Percentiles rank a stretch among this genome's conserved stretches.
Conservation (phyloP, 2,113 vertebrate species). For the Nanorana parkeri region DNA sequence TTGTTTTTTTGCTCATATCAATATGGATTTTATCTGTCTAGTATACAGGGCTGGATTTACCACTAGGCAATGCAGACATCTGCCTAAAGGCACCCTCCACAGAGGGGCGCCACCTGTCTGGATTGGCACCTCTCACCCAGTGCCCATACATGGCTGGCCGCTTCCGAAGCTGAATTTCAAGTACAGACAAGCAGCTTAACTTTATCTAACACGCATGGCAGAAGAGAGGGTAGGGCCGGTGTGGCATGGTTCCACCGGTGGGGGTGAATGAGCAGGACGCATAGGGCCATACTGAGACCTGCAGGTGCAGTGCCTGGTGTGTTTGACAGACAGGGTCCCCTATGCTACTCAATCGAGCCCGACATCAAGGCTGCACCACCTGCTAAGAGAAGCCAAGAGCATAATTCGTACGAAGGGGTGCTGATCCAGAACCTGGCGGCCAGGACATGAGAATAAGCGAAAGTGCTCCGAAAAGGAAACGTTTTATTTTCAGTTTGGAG, state of each 20-base stretch:
- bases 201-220: constrained; percentile 42
- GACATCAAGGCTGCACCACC: not conserved
- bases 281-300: constrained; percentile 17
- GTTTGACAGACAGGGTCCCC: constrained; percentile 52
- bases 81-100: no score
- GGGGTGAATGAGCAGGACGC: constrained; percentile 19
- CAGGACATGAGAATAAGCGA: not conserved
- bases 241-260: constrained; percentile 12
- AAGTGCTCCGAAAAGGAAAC: constrained; percentile 10
- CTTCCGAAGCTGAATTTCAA: constrained; percentile 62
- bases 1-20: no score
- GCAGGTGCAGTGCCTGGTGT: constrained; percentile 37
- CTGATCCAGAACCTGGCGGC: no score
- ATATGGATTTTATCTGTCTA: no score
- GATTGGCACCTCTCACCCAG: constrained; percentile 53
- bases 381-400: not conserved
- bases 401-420: not conserved
- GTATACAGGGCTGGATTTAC: no score
- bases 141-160: constrained; percentile 65
- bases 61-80: no score
- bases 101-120: no score
- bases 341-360: not conserved
- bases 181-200: constrained; percentile 62
- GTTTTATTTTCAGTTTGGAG: constrained; percentile 53
- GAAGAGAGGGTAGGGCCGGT: constrained; percentile 24